These are phyloP conservation scores for Metopolophium dirhodum DNA, from an alignment of 1,140 invertebrate species.

Conservation along the genomic window DNA sequence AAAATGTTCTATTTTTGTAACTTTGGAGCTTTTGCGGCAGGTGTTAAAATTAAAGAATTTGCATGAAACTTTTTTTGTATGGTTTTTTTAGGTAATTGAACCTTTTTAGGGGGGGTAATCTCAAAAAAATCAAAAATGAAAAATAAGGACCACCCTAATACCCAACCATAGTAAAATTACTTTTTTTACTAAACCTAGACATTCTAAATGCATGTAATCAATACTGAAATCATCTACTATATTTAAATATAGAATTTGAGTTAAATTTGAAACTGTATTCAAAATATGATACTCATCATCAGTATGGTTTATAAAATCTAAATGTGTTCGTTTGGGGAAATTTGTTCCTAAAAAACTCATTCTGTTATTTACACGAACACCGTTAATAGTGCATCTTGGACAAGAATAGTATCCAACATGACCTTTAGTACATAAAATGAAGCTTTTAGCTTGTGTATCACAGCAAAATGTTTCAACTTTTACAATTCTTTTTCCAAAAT, in stretches of 20 bases:
- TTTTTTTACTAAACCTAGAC: too few relatives aligned
- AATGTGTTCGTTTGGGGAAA: not conserved
- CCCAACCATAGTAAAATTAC: not conserved
- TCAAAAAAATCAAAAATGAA: too few relatives aligned
- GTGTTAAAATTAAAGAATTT: too few relatives aligned
- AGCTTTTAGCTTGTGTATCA: not conserved
- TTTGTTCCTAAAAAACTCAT: not conserved
- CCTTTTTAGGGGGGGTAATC: too few relatives aligned
- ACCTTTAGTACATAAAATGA: not conserved
- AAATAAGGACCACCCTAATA: too few relatives aligned
- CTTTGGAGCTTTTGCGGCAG: too few relatives aligned
- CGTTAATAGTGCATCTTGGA: not conserved
- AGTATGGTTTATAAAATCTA: not conserved
- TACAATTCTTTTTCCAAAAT: not conserved
- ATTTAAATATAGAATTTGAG: not conserved
- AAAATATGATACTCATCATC: not conserved
- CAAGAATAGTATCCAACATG: not conserved
- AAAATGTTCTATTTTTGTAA: too few relatives aligned
- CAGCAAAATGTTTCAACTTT: not conserved
- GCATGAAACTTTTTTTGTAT: too few relatives aligned
- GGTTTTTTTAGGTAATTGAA: too few relatives aligned
- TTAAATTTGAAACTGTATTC: not conserved
- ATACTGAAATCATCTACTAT: not conserved
- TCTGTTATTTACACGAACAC: not conserved
- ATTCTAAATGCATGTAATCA: constrained; percentile 22